Evolutionary conservation across 2,113 vertebrate species (phyloP), one percentile per base, ranked within the genome.

Genomic region (Megaleporinus macrocephalus): DNA sequence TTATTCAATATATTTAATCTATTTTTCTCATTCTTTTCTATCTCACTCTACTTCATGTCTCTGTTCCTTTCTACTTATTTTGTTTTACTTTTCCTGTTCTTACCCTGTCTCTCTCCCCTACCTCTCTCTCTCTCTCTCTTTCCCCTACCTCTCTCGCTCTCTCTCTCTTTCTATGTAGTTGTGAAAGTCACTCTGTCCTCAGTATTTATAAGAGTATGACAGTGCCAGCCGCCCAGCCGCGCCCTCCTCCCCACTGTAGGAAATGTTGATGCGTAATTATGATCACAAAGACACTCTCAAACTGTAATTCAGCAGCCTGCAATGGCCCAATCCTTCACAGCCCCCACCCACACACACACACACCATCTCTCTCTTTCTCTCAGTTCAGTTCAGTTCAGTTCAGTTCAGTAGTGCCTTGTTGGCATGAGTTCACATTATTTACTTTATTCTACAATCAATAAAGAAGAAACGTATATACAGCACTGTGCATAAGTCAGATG

Each of bases 131-230:
- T 30, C 27, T 55, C 20, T 41, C 3, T 13, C 1, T 24, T 13
- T 29, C 33, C 33, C 33, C 33, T 6, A 3, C n/a, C 26, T 6
- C 15, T 29, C 30, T 51, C 30, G 27, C 26, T 55, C 27, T 53
- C 47, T 76, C 44, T 57, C 74, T n/a, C 51, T 22, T 10, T 47
- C 11, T 79, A 71, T 69, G 26, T 57, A 72, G 57, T 85, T 78
- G 75, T 78, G 80, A 82, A 85, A 82, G 84, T 85, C 71, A 3
- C 51, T 62, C 75, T 36, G 80, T 82, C 75, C 84, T 75, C 53
- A 62, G 53, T 68, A 20, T 65, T 24, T 74, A 14, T 74, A 29
- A 57, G 66, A 51, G 36, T 74, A 15, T 44, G 68, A 33, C 70
- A 22, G 68, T 81, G 79, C 74, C 74, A 76, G 57, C n/a, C 36